A percentile compares a stretch with the other conserved stretches of the same genome.
These are phyloP conservation scores for Protobothrops flavoviridis DNA, from an alignment of 2,113 vertebrate genomes.

Conservation along the genomic window DNA sequence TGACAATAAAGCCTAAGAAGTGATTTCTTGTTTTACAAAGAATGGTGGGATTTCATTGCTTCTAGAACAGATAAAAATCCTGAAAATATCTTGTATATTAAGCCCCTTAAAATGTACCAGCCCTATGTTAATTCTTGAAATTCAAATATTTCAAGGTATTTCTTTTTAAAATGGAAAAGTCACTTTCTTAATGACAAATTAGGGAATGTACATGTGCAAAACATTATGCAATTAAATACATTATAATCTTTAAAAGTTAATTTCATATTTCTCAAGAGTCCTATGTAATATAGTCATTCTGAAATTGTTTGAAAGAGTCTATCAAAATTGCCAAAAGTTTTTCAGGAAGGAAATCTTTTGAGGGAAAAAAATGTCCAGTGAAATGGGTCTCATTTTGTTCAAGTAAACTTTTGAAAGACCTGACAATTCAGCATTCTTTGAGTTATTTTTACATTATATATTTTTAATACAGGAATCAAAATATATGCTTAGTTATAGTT, in stretches of 20 bases:
- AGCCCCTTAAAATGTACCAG: background rate
- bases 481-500: background rate
- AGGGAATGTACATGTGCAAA: background rate
- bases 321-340: background rate
- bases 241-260: background rate
- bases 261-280: background rate
- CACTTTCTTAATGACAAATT: background rate
- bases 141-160: background rate
- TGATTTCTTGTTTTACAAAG: background rate
- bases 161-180: background rate
- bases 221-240: background rate
- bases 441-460: background rate
- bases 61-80: background rate
- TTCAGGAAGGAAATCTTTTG: background rate
- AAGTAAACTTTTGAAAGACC: background rate
- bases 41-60: background rate
- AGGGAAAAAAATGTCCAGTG: background rate
- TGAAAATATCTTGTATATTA: background rate
- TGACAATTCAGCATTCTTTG: background rate
- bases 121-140: background rate
- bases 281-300: background rate
- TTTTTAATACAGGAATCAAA: background rate
- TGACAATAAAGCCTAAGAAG: background rate
- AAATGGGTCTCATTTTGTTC: background rate
- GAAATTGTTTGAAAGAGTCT: background rate